Evolutionary conservation across 2,888 invertebrate genomes (phyloP).

Genomic region (Diarsia dahlii): DNA sequence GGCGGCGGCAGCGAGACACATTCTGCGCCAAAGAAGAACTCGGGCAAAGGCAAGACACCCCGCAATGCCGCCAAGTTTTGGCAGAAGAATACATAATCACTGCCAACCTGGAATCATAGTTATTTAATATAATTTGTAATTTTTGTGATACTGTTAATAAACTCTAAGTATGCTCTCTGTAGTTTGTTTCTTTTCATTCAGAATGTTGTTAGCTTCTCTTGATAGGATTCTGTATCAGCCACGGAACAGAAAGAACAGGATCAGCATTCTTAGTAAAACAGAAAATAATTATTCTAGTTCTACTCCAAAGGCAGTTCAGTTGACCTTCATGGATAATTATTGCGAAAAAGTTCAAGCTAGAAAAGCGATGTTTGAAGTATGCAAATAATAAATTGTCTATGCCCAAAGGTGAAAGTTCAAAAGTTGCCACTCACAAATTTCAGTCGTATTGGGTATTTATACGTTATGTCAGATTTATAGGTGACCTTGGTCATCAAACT

Average conservation of each 20-base stretch:
- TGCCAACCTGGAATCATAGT: constrained; percentile 47
- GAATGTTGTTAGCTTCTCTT: not conserved
- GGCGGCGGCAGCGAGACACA: constrained; percentile 91
- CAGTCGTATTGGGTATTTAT: constrained; percentile 27
- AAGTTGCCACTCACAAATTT: constrained; percentile 8
- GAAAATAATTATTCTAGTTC: not conserved
- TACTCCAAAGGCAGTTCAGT: not conserved
- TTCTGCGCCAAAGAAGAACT: constrained; percentile 93
- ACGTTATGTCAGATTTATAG: constrained; percentile 23
- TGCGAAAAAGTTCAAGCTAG: not conserved
- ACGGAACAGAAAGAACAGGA: too few relatives aligned
- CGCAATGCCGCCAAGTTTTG: constrained; percentile 93
- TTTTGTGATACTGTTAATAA: constrained; percentile 74
- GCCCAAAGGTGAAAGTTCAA: constrained; percentile 25
- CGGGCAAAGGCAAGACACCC: constrained; percentile 93
- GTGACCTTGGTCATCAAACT: not conserved
- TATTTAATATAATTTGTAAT: constrained; percentile 64
- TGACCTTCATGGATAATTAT: not conserved
- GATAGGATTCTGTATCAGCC: not conserved
- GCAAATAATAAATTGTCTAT: constrained; percentile 25
- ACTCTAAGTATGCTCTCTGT: constrained; percentile 59
- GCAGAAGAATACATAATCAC: constrained; percentile 89
- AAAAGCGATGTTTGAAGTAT: constrained; percentile 22
- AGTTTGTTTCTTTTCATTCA: constrained; percentile 13
- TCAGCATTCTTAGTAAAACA: not conserved